A percentile compares a stretch with the other conserved stretches of the same genome.
Evolutionary conservation across 1,140 invertebrate species (phyloP).

Genomic region (Heliconius hewitsoni): DNA sequence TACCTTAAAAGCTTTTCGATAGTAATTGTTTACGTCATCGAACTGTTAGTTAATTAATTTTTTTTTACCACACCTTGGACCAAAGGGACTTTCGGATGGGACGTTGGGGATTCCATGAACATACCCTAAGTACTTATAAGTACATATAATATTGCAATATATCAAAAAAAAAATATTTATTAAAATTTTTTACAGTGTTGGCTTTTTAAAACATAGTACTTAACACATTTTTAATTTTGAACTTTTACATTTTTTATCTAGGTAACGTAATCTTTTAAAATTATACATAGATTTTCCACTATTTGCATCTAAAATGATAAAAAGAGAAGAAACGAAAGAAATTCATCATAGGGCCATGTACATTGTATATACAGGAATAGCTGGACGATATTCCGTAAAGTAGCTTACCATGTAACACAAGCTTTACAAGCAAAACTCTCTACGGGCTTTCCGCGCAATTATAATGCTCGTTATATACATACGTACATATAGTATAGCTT

Average conservation of each 20-base stretch:
- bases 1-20: neutral
- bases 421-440: slow-evolving; percentile 44
- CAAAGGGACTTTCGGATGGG: neutral
- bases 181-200: too few relatives aligned
- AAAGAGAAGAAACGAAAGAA: neutral
- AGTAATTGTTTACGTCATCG: neutral
- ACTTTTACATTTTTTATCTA: too few relatives aligned
- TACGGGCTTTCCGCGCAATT: slow-evolving; percentile 46
- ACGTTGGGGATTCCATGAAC: neutral
- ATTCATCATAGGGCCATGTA: neutral
- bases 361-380: neutral
- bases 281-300: too few relatives aligned
- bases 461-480: slow-evolving; percentile 1
- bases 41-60: neutral
- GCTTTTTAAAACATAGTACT: too few relatives aligned
- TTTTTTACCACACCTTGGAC: neutral
- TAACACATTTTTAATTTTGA: too few relatives aligned
- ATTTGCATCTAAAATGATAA: neutral
- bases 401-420: slow-evolving; percentile 40
- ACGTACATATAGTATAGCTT: neutral
- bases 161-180: too few relatives aligned
- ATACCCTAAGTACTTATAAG: neutral
- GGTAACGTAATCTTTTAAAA: too few relatives aligned
- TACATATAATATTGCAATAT: too few relatives aligned
- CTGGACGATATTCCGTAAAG: neutral